Base-by-base conservation (phyloP, 2,113 vertebrate species). In the Ameiurus melas region DNA sequence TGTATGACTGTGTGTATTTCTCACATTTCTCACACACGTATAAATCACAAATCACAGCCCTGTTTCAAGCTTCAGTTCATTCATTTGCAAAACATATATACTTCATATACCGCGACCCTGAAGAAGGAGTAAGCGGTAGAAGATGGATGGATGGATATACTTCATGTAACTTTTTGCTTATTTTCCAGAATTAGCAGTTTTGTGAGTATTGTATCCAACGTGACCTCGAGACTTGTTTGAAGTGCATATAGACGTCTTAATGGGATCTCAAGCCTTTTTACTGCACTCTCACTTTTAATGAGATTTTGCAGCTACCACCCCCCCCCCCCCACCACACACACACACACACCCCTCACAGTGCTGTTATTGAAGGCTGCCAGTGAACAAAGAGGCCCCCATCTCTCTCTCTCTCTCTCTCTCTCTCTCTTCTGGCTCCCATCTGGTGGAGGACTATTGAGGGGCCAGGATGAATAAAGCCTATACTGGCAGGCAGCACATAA, bases 341-440 rank as follows among this genome's bases (percentile, higher is more conserved):
- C 43, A 53, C 83, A 53, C 8, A 62, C 70, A 77, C 90, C 88
- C 90, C 93, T 93, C 92, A 93, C 94, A 93, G 93, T 85, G 92
- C 93, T 91, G 92, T 94, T 93, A 93, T 93, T 90, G 80, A 93
- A 92, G 92, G 92, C 93, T 93, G 90, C 91, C 87, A 83, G 84
- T 93, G 94, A 94, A 95, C 95, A 95, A 96, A 95, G 90, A 91
- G 94, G 88, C 90, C 92, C 92, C 89, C 87, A 83, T 84, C 89
- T 79, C 89, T 70, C 47, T 55, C 83, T 55, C 47, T 22, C 66
- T 71, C 53, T 75, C 53, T n/a, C 70, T 17, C 5, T 58, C 30
- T 43, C 30, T 16, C 71, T 57, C 71, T 39, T 10, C 57, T 86
- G 66, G 92, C 90, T 92, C 94, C 95, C 95, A 96, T 96, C 95